Evolutionary conservation across 2,888 invertebrate species (phyloP), one percentile per base, ranked within the genome.

Genomic region (Mactromeris polynyma): DNA sequence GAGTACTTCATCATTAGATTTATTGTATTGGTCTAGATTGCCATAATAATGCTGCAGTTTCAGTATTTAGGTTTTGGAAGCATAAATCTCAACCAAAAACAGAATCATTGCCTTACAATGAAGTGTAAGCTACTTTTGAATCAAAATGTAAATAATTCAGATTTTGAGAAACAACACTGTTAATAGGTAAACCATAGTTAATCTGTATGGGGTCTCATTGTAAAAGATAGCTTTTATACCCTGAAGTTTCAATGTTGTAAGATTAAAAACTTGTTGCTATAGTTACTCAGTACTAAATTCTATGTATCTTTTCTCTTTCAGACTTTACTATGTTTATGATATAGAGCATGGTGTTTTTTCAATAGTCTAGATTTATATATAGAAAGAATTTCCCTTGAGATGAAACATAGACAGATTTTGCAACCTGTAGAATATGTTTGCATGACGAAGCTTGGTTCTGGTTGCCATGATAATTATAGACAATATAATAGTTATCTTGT

Each of bases 261-360:
- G 33, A 73, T 73, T 73, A 73, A 73, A 73, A 36, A 73, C 73
- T 26, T 73, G 73, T 73, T 73, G 73, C 73, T 73, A 73, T 73
- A 73, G 73, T 73, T 73, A 73, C 73, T 73, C 73, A 19, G 36
- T 73, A 73, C 73, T 73, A 73, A 73, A 73, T 33, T 73, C 73
- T 73, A 17, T 73, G 19, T 64, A 64, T 64, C 58, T 26, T 26
- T 69, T 69, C 36, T 73, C 31, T 73, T 73, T 73, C 73, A 73
- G 73, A 73, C 73, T 73, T 73, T 73, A 73, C 73, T 73, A 73
- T 73, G 73, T 73, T 73, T 73, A 73, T 73, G n/a, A 73, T 19
- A 73, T 73, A 73, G 36, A 73, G 73, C 73, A 73, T 73, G 73
- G 33, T 36, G 73, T 73, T 73, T 73, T 54, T 26, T 36, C 36